Conservation (phyloP, 2,888 invertebrate species). For the Meghimatium bilineatum region DNA sequence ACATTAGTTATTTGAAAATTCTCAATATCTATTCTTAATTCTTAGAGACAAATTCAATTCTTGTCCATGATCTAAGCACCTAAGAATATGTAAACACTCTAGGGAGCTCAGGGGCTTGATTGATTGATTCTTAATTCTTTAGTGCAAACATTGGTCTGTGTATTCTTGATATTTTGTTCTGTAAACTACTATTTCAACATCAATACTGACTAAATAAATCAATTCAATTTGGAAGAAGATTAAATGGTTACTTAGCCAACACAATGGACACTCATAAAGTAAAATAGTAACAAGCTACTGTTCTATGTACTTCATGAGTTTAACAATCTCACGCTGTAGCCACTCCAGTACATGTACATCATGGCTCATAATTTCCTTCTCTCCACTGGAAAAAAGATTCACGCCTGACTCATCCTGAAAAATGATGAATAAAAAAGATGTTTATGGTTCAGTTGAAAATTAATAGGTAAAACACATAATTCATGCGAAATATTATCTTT, state of each 20-base stretch:
- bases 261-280: not conserved
- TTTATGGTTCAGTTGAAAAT: not conserved
- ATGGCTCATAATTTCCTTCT: conserved; percentile 83
- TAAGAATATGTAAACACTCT: no score
- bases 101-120: no score
- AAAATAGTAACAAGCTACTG: conserved; percentile 26
- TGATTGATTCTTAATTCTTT: not conserved
- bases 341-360: conserved; percentile 82
- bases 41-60: no score
- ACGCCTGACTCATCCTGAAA: conserved; percentile 66
- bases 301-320: conserved; percentile 75
- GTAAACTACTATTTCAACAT: not conserved
- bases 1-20: no score
- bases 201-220: not conserved
- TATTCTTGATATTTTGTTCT: not conserved
- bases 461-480: not conserved
- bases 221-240: not conserved
- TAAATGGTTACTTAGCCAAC: not conserved
- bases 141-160: not conserved
- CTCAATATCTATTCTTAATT: no score
- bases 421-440: not conserved
- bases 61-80: no score
- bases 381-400: conserved; percentile 80
- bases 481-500: no score
- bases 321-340: conserved; percentile 86